Evolutionary conservation across 2,797 vertebrate species (phyloP), one percentile per base, ranked within the genome.

Genomic region (Percopsis omiscomaycus): DNA sequence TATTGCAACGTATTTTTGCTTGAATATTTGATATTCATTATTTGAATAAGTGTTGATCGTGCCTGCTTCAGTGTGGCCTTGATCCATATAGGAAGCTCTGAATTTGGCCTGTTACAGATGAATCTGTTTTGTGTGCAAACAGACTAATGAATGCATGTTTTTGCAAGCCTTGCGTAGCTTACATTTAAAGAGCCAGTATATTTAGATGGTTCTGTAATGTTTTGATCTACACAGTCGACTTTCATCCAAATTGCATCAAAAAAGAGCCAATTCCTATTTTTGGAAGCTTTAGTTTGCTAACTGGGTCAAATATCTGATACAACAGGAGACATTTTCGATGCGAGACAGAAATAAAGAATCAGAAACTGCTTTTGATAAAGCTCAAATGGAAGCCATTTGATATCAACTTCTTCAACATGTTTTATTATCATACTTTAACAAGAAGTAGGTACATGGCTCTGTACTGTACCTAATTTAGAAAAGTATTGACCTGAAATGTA

Each of bases 191-290:
- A 81, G 63, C 64, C 27, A 10, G 42, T 11, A 63, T 67, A 66
- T 75, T 80, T 66, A 81, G 64, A 80, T 68, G 72, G 69, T 75
- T 63, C 28, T 60, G 70, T 76, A 66, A 72, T 78, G 78, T 73
- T 73, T 73, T 61, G 77, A 83, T 80, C 61, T 68, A 12, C 64
- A 65, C 11, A 4, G 76, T 60, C 64, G 57, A 10, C 72, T 73
- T 76, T 75, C 74, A 85, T 88, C 75, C 64, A 89, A 87, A 78
- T 85, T 87, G 51, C 71, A 87, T 88, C 68, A 82, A 84, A 84
- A 67, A 55, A 80, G 74, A 81, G 69, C 73, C 77, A 66, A 66
- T 83, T 81, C 86, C 85, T 71, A 46, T 89, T 89, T 86, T 65
- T 27, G 79, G 79, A 64, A 61, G 71, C 48, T 69, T 74, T 55